Percentiles rank a stretch among this genome's conserved stretches.
Conservation (phyloP, 2,888 invertebrate species). For the Orgyia antiqua region DNA sequence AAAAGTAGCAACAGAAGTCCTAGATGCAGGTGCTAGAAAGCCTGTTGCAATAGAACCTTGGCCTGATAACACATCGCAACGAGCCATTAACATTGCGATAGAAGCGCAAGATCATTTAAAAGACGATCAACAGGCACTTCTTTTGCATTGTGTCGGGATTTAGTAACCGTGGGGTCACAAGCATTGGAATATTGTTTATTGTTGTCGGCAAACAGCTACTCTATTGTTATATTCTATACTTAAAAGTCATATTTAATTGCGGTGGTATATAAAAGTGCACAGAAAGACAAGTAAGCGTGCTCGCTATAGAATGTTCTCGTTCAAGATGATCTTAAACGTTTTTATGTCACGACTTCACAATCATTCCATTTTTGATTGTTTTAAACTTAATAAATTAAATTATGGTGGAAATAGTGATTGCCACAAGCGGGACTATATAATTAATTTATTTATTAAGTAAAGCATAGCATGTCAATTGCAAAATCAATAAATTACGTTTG, state of each 20-base stretch:
- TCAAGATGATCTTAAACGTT: constrained; percentile 42
- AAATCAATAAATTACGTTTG: no score
- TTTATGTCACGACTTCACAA: constrained; percentile 44
- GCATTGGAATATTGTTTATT: constrained; percentile 46
- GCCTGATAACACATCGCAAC: constrained; percentile 60
- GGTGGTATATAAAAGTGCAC: constrained; percentile 36
- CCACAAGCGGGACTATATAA: no score
- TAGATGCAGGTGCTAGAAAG: constrained; percentile 68
- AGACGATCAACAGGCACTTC: constrained; percentile 68
- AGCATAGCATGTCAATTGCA: no score
- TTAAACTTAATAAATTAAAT: no score
- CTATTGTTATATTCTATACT: constrained; percentile 55
- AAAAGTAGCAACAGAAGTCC: constrained; percentile 47
- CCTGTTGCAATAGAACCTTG: constrained; percentile 67
- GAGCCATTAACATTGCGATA: constrained; percentile 62
- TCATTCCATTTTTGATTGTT: constrained; percentile 37
- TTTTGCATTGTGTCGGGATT: constrained; percentile 56
- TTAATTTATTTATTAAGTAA: no score
- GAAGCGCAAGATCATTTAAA: constrained; percentile 69
- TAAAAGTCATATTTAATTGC: constrained; percentile 64
- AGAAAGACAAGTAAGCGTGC: constrained; percentile 26
- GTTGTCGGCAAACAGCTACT: constrained; percentile 49
- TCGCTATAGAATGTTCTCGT: constrained; percentile 35
- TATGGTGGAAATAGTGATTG: no score
- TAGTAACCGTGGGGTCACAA: constrained; percentile 61